Percentiles rank a stretch among this genome's conserved stretches.
These are phyloP conservation scores for Oenanthe melanoleuca DNA, from an alignment of 2,113 vertebrate genomes.

Conservation along the genomic window DNA sequence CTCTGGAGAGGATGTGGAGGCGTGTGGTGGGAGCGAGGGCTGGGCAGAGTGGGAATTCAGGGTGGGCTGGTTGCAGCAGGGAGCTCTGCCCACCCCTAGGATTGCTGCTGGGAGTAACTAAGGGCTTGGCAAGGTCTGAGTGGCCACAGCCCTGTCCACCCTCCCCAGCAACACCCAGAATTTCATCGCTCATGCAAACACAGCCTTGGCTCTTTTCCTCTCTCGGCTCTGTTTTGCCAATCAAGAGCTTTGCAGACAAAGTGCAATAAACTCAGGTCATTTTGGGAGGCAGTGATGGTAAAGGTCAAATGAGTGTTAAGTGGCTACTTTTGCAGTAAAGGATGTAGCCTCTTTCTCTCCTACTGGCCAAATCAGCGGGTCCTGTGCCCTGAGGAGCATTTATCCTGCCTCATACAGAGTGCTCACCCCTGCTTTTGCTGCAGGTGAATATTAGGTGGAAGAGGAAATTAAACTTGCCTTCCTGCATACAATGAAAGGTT, in stretches of 20 bases:
- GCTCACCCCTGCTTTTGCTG: neutral
- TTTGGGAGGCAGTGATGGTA: neutral
- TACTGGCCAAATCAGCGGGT: neutral
- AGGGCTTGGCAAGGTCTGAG: neutral
- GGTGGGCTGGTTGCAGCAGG: neutral
- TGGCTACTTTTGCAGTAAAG: neutral
- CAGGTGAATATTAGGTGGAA: neutral
- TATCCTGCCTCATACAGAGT: neutral
- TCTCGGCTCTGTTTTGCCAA: neutral
- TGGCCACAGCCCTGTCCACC: neutral
- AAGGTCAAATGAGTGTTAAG: neutral
- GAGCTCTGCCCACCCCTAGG: neutral
- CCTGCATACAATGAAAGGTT: slow-evolving; percentile 28
- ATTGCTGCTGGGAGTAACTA: fast-evolving
- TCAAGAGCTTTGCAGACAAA: neutral
- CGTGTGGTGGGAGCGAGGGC: neutral
- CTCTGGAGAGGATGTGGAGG: fast-evolving
- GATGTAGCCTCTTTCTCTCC: neutral
- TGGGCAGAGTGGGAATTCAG: neutral
- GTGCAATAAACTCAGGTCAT: neutral
- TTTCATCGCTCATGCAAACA: neutral
- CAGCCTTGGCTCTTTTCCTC: neutral
- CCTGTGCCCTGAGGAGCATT: neutral
- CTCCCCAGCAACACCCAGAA: neutral
- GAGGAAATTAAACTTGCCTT: slow-evolving; percentile 41